Base-by-base conservation (phyloP, 30 jellyfish, hydroid and myxozoan genomes). In the Aurelia aurita complex sp. Pacific region DNA sequence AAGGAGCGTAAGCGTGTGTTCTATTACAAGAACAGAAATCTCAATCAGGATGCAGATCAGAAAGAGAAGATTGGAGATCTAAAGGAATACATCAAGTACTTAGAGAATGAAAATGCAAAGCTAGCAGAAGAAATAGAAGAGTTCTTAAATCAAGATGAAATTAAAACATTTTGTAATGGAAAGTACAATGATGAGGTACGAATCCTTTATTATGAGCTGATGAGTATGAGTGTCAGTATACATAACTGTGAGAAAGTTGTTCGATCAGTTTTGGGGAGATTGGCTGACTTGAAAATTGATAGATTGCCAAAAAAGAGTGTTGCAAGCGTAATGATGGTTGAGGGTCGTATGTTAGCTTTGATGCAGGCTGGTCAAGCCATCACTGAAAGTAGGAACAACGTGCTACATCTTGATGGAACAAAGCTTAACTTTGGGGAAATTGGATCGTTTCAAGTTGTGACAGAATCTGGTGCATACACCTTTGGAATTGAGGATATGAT, bases 331-430 rank as follows among this genome's bases (percentile, higher is more conserved):
- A 14, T 81, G 74, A 67, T 81, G 83, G 90, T 51, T 19, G 90
- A 81, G 66, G 53, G 73, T 3, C 54, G 46, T 12, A 32, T 81
- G 17, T 10, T 81, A 5, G 40, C 74, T 16, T 10, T 35, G 16
- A 65, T 65, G 72, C 90, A 81, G 29, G 90, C 69, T 35, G 40
- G 60, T 19, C 54, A 38, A 38, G 46, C 46, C 46, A 38, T 38
- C 46, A 38, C 68, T 59, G 66, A 61, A 19, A 65, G 85, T 38
- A 64, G 35, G 15, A 63, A 79, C 42, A 64, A n/a, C 5, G 89
- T 3, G 32, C 72, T 79, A 13, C 89, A 79, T 36, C 23, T 79
- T 33, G 86, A 79, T 1, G 88, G 86, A 6, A 60, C 85, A 77
- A 77, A 59, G 23, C 54, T 18, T 77, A 77, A 59, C n/a, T 79